Evolutionary conservation across 2,888 invertebrate genomes (phyloP).

Genomic region (Yponomeuta plumbellus): DNA sequence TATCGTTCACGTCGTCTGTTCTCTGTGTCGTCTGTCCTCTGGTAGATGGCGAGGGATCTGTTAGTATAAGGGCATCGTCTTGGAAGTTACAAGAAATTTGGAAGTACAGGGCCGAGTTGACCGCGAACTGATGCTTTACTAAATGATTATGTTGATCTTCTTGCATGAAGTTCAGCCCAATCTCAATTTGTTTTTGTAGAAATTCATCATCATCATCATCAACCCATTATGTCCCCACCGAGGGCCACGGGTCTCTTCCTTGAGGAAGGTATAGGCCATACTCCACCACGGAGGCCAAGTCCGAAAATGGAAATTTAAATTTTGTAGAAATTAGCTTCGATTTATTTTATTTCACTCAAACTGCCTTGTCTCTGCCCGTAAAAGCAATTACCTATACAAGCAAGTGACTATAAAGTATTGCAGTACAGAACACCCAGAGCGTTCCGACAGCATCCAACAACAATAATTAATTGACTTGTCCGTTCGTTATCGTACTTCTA

Average conservation of each 20-base stretch:
- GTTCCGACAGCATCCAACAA: constrained; percentile 73
- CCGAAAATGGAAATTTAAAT: too few species aligned
- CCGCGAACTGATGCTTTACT: not conserved
- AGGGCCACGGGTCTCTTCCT: too few species aligned
- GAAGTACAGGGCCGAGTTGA: not conserved
- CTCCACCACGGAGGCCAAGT: too few species aligned
- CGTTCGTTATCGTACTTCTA: constrained; percentile 76
- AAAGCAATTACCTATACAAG: constrained; percentile 10
- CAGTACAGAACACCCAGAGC: constrained; percentile 32
- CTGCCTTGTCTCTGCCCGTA: not conserved
- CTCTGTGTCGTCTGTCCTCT: constrained; percentile 19
- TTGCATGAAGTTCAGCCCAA: not conserved
- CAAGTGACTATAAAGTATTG: constrained; percentile 1
- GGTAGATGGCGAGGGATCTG: constrained; percentile 17
- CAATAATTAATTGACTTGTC: constrained; percentile 77
- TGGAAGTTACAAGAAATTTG: not conserved
- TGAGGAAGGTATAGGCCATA: too few species aligned
- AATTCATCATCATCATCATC: too few species aligned
- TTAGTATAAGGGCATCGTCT: not conserved
- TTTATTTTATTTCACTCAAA: not conserved
- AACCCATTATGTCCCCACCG: too few species aligned
- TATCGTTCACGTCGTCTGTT: constrained; percentile 33
- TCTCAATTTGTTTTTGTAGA: not conserved
- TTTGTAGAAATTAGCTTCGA: not conserved
- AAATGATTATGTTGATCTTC: not conserved